Percentiles rank a stretch among this genome's conserved stretches.
These are phyloP conservation scores for Drosophila helvetica DNA, from an alignment of 2,888 invertebrate species.

Conservation along the genomic window DNA sequence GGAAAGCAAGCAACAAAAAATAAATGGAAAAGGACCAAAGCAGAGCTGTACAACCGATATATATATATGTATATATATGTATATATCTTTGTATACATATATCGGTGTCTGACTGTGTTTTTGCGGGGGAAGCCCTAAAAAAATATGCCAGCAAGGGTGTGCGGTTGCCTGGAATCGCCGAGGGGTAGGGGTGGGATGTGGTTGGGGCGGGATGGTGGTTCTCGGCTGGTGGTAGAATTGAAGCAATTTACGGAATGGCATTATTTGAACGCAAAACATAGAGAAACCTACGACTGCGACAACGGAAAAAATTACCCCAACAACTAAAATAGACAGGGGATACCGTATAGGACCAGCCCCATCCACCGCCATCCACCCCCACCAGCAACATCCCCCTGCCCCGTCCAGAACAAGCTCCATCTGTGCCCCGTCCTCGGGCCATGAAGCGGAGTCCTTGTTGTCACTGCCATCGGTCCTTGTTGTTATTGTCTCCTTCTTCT, in stretches of 20 bases:
- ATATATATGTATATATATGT: slow-evolving; percentile 17
- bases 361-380: background rate
- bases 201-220: background rate
- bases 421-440: background rate
- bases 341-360: slow-evolving; percentile 6
- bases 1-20: slow-evolving; percentile 36
- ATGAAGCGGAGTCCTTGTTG: slow-evolving; percentile 48
- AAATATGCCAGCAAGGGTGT: slow-evolving; percentile 64
- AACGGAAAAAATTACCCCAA: slow-evolving; percentile 67
- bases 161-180: slow-evolving; percentile 12
- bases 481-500: slow-evolving; percentile 37
- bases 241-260: slow-evolving; percentile 78
- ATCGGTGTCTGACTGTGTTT: slow-evolving; percentile 32
- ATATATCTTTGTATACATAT: slow-evolving; percentile 23
- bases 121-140: slow-evolving; percentile 60
- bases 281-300: slow-evolving; percentile 52
- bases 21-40: slow-evolving; percentile 42
- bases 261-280: slow-evolving; percentile 75
- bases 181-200: background rate
- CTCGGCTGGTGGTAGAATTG: slow-evolving; percentile 43
- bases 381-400: background rate
- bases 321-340: slow-evolving; percentile 72
- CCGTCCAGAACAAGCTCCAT: background rate
- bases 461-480: slow-evolving; percentile 46
- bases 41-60: slow-evolving; percentile 4